Conservation (phyloP, 2,113 vertebrate genomes). For the Alosa alosa region DNA sequence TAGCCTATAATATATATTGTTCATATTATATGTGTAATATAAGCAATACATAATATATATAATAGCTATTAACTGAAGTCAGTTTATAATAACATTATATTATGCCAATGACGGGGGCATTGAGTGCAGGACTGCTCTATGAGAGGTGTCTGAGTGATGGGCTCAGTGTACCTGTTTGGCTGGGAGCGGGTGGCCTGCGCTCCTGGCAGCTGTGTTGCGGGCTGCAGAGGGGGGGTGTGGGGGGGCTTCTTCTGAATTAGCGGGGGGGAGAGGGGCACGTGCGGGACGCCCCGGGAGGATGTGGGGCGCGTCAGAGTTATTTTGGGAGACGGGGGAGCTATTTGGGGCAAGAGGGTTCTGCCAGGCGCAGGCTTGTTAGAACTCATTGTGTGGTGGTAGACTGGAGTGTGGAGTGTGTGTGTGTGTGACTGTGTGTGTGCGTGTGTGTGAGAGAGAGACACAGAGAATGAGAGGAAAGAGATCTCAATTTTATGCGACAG, state of each 20-base stretch:
- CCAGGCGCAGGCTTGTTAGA: conserved; percentile 48
- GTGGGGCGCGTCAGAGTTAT: conserved; percentile 1
- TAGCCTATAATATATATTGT: no score
- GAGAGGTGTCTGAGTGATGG: neutral
- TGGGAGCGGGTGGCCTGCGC: conserved; percentile 34
- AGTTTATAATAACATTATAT: no score
- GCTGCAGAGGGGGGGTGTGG: conserved; percentile 63
- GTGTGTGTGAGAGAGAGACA: conserved; percentile 12
- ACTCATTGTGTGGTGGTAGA: conserved; percentile 51
- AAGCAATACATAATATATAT: no score
- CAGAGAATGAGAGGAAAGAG: neutral
- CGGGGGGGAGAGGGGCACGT: conserved; percentile 63
- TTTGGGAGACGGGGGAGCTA: conserved; percentile 34
- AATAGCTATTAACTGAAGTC: no score
- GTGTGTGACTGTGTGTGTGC: neutral
- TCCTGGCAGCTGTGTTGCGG: conserved; percentile 43
- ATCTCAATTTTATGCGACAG: neutral
- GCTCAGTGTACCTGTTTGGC: conserved; percentile 43
- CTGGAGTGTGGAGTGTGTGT: neutral
- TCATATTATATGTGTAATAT: no score
- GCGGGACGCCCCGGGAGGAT: conserved; percentile 39
- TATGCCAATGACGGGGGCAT: no score
- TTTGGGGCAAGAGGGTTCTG: conserved; percentile 40
- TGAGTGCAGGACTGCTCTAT: no score
- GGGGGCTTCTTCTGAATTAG: conserved; percentile 68